phyloP scores from a whole-genome alignment of 2,888 invertebrate species.

The Sesamia inferens region DNA sequence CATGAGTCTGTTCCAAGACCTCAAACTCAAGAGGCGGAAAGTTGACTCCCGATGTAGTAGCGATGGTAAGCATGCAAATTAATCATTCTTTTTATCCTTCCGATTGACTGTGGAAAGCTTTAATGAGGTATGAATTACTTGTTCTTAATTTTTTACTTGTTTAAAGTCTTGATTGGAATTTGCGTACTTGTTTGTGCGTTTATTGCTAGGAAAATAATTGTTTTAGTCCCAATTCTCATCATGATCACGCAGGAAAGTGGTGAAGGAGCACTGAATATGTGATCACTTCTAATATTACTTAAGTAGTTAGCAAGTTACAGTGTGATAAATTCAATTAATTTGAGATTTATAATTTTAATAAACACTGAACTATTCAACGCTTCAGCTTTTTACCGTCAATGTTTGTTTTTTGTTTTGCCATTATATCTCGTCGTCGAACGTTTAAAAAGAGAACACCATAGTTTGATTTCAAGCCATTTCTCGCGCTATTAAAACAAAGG shows the following conservation, averaged over 20 bases:
- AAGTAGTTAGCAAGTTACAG: too few relatives aligned
- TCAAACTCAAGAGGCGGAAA: constrained; percentile 99
- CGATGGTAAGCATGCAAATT: constrained; percentile 92
- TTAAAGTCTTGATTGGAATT: constrained; percentile 10
- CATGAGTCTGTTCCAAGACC: constrained; percentile 99
- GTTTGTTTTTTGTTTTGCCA: background rate
- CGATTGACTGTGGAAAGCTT: constrained; percentile 40
- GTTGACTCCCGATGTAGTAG: constrained; percentile 99
- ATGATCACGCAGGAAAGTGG: too few relatives aligned
- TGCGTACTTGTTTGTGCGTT: too few relatives aligned
- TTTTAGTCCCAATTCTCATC: too few relatives aligned
- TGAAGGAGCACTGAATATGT: too few relatives aligned
- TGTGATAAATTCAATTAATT: too few relatives aligned
- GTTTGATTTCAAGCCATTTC: constrained; percentile 18
- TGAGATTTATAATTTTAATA: background rate
- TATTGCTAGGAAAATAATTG: too few relatives aligned
- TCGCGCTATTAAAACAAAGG: constrained; percentile 35
- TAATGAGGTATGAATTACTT: constrained; percentile 9
- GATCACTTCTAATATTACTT: too few relatives aligned
- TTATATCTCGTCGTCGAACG: background rate
- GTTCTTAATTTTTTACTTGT: constrained; percentile 11
- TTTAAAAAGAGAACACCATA: constrained; percentile 62
- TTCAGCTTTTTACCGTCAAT: constrained; percentile 13
- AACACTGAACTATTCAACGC: background rate
- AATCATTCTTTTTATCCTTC: constrained; percentile 15